Evolutionary conservation across 2,888 invertebrate species (phyloP).

Genomic region (Clitarchus hookeri): DNA sequence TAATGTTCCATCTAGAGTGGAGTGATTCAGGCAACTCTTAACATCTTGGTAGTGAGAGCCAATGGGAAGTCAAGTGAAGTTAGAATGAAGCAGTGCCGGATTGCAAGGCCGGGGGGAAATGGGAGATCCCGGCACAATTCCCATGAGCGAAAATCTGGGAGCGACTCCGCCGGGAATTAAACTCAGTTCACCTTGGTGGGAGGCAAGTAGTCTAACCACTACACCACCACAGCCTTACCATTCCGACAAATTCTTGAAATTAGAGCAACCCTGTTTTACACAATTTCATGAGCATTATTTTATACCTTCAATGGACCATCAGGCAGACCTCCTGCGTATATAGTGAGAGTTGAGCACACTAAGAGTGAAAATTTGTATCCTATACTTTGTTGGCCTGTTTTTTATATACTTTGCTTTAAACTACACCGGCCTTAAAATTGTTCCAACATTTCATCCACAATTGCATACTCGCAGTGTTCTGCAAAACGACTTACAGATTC

Average conservation of each 20-base stretch:
- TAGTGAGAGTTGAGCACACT: conserved; percentile 16
- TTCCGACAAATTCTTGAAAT: neutral
- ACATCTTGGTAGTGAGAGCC: too few relatives aligned
- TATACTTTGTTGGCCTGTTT: conserved; percentile 30
- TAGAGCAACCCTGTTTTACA: neutral
- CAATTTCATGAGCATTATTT: neutral
- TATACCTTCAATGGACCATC: conserved; percentile 10
- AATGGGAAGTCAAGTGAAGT: too few relatives aligned
- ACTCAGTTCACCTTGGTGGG: too few relatives aligned
- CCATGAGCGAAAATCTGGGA: too few relatives aligned
- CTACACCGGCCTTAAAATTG: conserved; percentile 25
- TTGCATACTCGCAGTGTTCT: conserved; percentile 24
- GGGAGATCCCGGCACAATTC: too few relatives aligned
- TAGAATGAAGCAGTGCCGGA: too few relatives aligned
- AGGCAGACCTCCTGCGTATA: conserved; percentile 29
- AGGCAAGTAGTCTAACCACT: too few relatives aligned
- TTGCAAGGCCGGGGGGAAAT: too few relatives aligned
- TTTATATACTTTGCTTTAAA: conserved; percentile 20
- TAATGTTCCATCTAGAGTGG: neutral
- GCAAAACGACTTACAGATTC: conserved; percentile 19
- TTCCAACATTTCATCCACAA: conserved; percentile 31
- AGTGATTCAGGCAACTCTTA: too few relatives aligned
- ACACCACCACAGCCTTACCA: too few relatives aligned
- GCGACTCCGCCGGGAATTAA: too few relatives aligned
- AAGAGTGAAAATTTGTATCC: conserved; percentile 28